Base-by-base conservation (phyloP, 2,113 vertebrate species). In the Tupaia tana region DNA sequence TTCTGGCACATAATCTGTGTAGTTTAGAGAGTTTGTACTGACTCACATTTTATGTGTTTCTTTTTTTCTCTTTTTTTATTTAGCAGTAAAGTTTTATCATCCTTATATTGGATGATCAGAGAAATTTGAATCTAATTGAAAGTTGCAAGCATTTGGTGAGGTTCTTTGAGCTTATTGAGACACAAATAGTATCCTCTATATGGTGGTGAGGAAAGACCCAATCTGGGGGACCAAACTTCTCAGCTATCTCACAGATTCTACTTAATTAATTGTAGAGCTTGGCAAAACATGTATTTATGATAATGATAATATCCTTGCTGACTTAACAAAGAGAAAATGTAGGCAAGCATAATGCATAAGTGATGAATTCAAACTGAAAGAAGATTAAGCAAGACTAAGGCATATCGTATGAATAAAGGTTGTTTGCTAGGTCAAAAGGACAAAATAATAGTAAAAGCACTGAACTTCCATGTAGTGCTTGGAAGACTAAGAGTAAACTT, bases 91-190 rank as follows among this genome's bases (percentile, higher is more conserved):
- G 90, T 94, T 78, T 80, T 93, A 83, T 70, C 58, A 82, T 94
- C 34, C 74, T 96, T 94, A 96, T 86, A 96, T 96, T 94, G 92
- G 66, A 89, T 63, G 20, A 90, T 83, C 18, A 69, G 27, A 95
- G 75, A 89, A 92, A 89, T 90, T 70, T 86, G 58, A 91, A 87
- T 64, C 74, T 91, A 94, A 97, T 93, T 95, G 94, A 95, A 96
- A 97, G 0, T 80, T 86, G 6, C 25, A 86, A 59, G 12, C 43
- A 56, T 91, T 96, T 71, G 24, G 22, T n/a, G 27, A 89, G 12
- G 12, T 85, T 86, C 6, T 7, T 81, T 75, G 54, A 71, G 43
- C 63, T 87, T 61, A 79, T 0, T 63, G 56, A 94, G 66, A 7
- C 29, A 83, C 13, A 92, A 87, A 29, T 52, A 56, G 2, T 43